These are phyloP conservation scores for Caenorhabditis sulstoni DNA, from an alignment of 2,888 invertebrate genomes.

Conservation along the genomic window DNA sequence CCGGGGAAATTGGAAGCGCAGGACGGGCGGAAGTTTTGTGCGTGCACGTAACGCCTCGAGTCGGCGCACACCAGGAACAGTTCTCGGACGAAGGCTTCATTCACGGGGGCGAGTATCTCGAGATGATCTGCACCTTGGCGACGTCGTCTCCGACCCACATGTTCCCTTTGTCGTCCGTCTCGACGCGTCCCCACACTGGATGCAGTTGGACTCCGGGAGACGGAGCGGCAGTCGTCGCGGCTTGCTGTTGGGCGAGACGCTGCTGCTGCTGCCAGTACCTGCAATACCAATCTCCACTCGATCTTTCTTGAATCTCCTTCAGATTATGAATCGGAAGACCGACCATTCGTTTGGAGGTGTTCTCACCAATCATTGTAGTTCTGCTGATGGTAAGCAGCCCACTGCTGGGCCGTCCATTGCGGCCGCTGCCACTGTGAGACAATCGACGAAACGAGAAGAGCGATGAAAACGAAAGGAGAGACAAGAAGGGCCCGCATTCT, in stretches of 20 bases:
- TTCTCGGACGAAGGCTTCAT: not conserved
- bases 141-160: slow-evolving; percentile 37
- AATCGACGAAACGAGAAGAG: not conserved
- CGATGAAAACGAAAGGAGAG: not conserved
- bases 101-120: slow-evolving; percentile 19
- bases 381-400: slow-evolving; percentile 11
- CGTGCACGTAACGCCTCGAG: slow-evolving; percentile 33
- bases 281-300: no score
- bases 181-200: slow-evolving; percentile 14
- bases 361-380: slow-evolving; percentile 10
- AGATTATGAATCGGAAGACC: no score
- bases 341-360: no score
- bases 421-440: not conserved
- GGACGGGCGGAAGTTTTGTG: slow-evolving; percentile 37
- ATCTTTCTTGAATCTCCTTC: no score
- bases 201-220: slow-evolving; percentile 3
- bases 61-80: slow-evolving; percentile 6
- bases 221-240: not conserved
- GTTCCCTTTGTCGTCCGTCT: slow-evolving; percentile 42
- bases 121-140: slow-evolving; percentile 16
- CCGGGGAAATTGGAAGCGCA: slow-evolving; percentile 38
- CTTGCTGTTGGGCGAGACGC: not conserved
- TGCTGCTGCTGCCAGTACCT: slow-evolving; percentile 17
- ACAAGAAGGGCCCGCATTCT: not conserved
- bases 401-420: slow-evolving; percentile 5